A percentile compares a stretch with the other conserved stretches of the same genome.
Evolutionary conservation across 2,113 vertebrate genomes (phyloP).

Genomic region (Machaerirhynchus nigripectus): DNA sequence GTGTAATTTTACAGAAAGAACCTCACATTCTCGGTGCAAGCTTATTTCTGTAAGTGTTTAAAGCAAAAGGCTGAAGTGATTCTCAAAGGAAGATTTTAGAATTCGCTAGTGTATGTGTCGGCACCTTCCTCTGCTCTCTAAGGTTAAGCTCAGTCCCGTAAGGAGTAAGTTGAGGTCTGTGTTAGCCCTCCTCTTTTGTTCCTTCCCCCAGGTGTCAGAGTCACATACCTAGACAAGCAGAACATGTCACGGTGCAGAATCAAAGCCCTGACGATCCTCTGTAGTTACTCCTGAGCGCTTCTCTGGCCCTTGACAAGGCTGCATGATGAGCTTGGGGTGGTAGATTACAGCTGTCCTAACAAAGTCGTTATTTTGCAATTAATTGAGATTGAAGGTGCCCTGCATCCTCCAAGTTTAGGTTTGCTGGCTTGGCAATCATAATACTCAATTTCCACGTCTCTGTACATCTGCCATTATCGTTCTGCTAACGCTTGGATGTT

Average conservation of each 20-base stretch:
- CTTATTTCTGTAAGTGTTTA: background rate
- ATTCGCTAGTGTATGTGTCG: fast-evolving
- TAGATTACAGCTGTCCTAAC: background rate
- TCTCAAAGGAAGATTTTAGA: background rate
- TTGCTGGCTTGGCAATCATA: background rate
- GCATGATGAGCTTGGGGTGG: fast-evolving
- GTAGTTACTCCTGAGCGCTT: fast-evolving
- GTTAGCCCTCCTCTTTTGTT: background rate
- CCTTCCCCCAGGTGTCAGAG: background rate
- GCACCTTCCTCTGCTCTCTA: background rate
- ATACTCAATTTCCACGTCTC: background rate
- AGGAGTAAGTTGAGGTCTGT: background rate
- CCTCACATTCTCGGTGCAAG: background rate
- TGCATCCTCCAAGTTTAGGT: background rate
- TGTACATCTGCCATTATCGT: constrained; percentile 29
- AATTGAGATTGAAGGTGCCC: background rate
- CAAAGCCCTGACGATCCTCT: background rate
- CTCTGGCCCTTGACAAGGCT: background rate
- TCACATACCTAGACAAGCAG: background rate
- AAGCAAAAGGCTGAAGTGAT: background rate
- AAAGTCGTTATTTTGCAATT: background rate
- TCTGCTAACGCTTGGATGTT: constrained; percentile 21
- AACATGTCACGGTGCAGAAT: background rate
- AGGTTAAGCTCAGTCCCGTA: background rate
- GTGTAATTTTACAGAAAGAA: background rate